phyloP scores from a whole-genome alignment of 2,113 vertebrate genomes.

The Suncus etruscus region DNA sequence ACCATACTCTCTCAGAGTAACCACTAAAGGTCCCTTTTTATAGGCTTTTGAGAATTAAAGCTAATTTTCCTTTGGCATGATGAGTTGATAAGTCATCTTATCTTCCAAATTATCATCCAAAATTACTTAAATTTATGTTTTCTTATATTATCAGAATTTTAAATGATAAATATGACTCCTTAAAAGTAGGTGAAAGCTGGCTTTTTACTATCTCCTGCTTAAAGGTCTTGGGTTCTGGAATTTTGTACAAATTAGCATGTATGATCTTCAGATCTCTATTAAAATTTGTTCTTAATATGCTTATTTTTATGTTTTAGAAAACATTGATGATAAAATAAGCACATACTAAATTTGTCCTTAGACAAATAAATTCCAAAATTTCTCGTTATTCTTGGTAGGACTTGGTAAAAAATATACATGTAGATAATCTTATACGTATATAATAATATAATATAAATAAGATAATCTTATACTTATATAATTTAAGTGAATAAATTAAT shows the following conservation, averaged over 20 bases:
- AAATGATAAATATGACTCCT: not conserved
- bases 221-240: not conserved
- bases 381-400: not conserved
- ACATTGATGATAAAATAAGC: no score
- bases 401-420: not conserved
- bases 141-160: not conserved
- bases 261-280: not conserved
- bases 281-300: constrained; percentile 20
- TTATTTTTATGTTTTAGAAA: not conserved
- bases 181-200: not conserved
- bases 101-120: rapidly evolving
- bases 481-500: not conserved
- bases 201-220: not conserved
- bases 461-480: not conserved
- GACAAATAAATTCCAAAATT: not conserved
- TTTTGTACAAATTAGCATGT: not conserved
- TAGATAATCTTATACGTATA: not conserved
- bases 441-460: not conserved
- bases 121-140: not conserved
- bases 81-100: not conserved
- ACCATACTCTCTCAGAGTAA: not conserved
- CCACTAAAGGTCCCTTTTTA: not conserved
- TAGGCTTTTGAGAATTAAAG: not conserved
- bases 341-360: not conserved
- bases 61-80: not conserved